Conservation (phyloP, 2,797 vertebrate genomes). For the Lutjanus campechanus region DNA sequence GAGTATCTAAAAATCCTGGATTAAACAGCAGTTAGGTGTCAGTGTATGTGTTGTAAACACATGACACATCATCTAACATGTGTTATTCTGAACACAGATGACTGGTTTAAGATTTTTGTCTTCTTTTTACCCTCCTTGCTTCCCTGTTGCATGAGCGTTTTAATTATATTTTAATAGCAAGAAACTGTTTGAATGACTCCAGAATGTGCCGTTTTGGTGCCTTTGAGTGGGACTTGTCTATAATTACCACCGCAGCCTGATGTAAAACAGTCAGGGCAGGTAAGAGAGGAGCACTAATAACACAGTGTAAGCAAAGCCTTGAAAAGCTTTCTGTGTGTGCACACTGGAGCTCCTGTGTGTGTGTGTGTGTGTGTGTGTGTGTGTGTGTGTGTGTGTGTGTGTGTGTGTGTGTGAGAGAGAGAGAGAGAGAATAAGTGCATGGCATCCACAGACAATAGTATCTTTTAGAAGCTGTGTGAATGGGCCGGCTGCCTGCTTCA, state of each 20-base stretch:
- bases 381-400: not conserved
- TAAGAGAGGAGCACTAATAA: constrained; percentile 33
- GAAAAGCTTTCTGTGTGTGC: constrained; percentile 1
- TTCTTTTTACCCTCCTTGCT: not conserved
- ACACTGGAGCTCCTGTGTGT: constrained; percentile 7
- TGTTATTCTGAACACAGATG: not conserved
- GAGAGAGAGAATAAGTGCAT: not conserved
- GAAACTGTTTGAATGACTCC: not conserved
- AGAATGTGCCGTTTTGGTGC: not conserved
- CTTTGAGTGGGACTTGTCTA: not conserved
- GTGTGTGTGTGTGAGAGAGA: not conserved
- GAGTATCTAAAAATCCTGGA: not conserved
- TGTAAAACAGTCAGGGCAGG: constrained; percentile 16
- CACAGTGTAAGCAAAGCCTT: constrained; percentile 18
- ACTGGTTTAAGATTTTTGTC: not conserved
- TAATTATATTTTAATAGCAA: not conserved
- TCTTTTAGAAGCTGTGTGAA: constrained; percentile 42
- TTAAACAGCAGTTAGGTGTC: not conserved
- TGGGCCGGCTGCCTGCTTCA: constrained; percentile 29
- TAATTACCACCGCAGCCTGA: constrained; percentile 24
- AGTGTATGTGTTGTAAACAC: not conserved
- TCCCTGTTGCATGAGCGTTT: not conserved
- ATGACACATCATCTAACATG: not conserved
- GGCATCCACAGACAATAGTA: constrained; percentile 29
- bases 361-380: constrained; percentile 16